These are phyloP conservation scores for Drosophila conformis DNA, from an alignment of 2,888 invertebrate species.

Conservation along the genomic window DNA sequence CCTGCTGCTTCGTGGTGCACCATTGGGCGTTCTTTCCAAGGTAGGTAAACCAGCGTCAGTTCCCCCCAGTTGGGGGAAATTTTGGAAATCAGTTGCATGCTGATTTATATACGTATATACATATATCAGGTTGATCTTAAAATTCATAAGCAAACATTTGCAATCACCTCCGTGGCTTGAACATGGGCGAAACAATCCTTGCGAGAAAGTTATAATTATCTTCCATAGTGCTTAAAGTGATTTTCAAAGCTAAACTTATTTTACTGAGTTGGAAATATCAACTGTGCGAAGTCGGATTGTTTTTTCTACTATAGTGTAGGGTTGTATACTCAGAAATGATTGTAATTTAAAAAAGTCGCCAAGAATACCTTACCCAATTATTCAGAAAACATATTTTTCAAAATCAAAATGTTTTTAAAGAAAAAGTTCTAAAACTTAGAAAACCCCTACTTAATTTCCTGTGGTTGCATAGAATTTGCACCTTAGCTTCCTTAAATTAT, in stretches of 20 bases:
- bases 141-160: background rate
- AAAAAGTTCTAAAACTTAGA: background rate
- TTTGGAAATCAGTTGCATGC: background rate
- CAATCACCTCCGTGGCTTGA: background rate
- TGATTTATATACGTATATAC: too few relatives aligned
- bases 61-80: background rate
- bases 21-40: conserved; percentile 91
- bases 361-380: background rate
- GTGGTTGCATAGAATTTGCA: background rate
- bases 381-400: too few relatives aligned
- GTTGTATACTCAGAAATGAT: background rate
- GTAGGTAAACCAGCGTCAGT: conserved; percentile 83
- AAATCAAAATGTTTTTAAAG: too few relatives aligned
- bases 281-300: background rate
- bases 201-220: background rate
- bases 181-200: background rate
- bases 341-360: background rate
- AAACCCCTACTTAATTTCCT: background rate
- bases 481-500: background rate
- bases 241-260: background rate
- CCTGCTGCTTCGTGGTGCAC: conserved; percentile 90
- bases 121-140: background rate
- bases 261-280: background rate
- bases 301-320: too few relatives aligned
- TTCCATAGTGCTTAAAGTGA: background rate